Evolutionary conservation across 2,113 vertebrate species (phyloP), one percentile per base, ranked within the genome.

Genomic region (Xyrauchen texanus): DNA sequence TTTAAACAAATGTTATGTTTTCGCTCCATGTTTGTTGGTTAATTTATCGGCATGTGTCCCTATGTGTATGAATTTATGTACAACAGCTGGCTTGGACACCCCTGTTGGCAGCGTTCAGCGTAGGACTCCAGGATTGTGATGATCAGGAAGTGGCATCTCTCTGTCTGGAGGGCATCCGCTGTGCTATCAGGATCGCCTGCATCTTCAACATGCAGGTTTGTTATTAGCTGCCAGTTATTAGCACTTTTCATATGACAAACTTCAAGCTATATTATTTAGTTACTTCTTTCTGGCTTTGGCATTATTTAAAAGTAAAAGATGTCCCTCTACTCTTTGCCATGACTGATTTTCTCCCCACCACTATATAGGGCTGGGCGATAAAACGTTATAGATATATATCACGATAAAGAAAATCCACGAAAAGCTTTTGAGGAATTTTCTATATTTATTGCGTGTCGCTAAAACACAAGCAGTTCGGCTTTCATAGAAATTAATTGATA

Each of bases 171-270:
- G 97, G 97, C 75, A 98, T 99, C 53, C 95, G 97, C 13, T 99
- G 97, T 87, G 97, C 97, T 7, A 91, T 99, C 84, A 92, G 97
- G 85, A 98, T 99, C 3, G 95, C 97, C 68, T 96, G 93, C 83
- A 99, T 99, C 91, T 99, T 99, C 87, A 93, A 85, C 89, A 98
- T 98, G 97, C 97, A 98, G 96, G 97, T 99, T 80, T 68, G 94
- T 83, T 21, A 52, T 76, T 49, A 13, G 9, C 9, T 49, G 52
- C 52, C 0, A 34, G 10, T 45, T 71, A 45, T 44, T 2, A 10
- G 16, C 66, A 66, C 10, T n/a, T 15, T 47, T 8, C 6, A 16
- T 4, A 42, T 10, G 21, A 7, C 15, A 8, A 15, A 58, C 15
- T n/a, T 42, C 52, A 5, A 67, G 16, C 6, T 61, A 4, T 68